Conservation (phyloP, 2,888 invertebrate genomes). For the Xanthia togata region DNA sequence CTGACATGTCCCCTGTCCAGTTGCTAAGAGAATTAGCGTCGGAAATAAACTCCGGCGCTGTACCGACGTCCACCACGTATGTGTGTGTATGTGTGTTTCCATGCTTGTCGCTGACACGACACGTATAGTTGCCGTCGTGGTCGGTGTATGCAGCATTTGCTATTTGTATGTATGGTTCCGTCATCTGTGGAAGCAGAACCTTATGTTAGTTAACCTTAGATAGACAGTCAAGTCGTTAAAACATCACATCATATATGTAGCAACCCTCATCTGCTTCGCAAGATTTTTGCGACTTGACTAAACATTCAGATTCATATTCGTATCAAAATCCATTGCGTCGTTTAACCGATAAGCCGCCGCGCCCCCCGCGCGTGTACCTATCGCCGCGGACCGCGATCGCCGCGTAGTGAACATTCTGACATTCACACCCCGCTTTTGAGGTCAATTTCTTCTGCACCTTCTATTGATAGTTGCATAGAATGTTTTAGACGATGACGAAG, state of each 20-base stretch:
- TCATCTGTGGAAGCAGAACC: constrained; percentile 34
- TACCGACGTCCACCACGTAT: constrained; percentile 60
- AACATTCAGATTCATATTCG: too few relatives aligned
- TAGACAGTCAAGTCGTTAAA: background rate
- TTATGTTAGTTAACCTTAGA: background rate
- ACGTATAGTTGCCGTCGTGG: constrained; percentile 65
- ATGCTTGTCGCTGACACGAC: constrained; percentile 59
- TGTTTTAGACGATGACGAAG: too few relatives aligned
- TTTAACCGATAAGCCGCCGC: too few relatives aligned
- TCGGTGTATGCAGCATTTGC: background rate
- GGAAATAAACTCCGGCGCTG: constrained; percentile 28
- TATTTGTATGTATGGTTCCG: constrained; percentile 34
- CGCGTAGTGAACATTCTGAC: too few relatives aligned
- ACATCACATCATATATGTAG: background rate
- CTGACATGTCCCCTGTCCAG: constrained; percentile 48
- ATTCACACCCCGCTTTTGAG: too few relatives aligned
- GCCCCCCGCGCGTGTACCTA: too few relatives aligned
- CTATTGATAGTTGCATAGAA: too few relatives aligned
- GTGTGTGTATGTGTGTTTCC: constrained; percentile 57
- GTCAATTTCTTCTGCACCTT: too few relatives aligned
- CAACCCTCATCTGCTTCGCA: background rate
- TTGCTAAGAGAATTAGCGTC: constrained; percentile 7
- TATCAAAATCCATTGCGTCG: too few relatives aligned
- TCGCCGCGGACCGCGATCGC: too few relatives aligned
- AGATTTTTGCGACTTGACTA: background rate